A percentile compares a stretch with the other conserved stretches of the same genome.
Evolutionary conservation across 2,797 vertebrate genomes (phyloP).

Genomic region (Muscicapa comitata): DNA sequence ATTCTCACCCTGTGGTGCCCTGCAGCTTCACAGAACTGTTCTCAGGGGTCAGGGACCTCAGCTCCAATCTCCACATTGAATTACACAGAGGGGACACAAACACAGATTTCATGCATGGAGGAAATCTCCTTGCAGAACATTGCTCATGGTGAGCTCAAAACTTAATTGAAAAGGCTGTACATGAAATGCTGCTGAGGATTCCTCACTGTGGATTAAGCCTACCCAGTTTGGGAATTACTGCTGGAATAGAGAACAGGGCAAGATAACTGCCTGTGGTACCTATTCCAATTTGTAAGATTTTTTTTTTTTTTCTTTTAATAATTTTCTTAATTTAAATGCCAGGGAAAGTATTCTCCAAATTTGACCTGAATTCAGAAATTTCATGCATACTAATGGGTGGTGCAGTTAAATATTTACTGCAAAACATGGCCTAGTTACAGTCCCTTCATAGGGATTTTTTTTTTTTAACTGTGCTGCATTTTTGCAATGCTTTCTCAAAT

Average conservation of each 20-base stretch:
- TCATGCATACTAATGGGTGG: not conserved
- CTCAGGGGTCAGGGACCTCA: not conserved
- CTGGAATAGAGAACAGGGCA: not conserved
- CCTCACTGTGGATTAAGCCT: not conserved
- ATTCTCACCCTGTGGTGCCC: not conserved
- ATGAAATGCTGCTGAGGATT: not conserved
- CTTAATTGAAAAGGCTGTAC: not conserved
- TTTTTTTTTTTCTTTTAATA: not conserved
- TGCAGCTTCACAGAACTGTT: not conserved
- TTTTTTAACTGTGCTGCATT: not conserved
- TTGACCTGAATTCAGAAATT: not conserved
- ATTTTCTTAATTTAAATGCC: not conserved
- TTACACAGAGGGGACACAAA: not conserved
- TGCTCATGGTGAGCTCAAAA: not conserved
- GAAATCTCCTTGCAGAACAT: not conserved
- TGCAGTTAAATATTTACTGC: not conserved
- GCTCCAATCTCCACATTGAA: not conserved
- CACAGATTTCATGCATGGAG: not conserved
- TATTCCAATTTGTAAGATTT: not conserved
- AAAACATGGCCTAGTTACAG: not conserved
- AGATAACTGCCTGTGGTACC: not conserved
- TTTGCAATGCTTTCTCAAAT: not conserved
- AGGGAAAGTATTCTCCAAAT: not conserved
- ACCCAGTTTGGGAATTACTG: not conserved
- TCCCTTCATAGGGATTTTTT: no score